These are phyloP conservation scores for Rotaria socialis DNA, from an alignment of 2,888 invertebrate genomes.

Conservation along the genomic window DNA sequence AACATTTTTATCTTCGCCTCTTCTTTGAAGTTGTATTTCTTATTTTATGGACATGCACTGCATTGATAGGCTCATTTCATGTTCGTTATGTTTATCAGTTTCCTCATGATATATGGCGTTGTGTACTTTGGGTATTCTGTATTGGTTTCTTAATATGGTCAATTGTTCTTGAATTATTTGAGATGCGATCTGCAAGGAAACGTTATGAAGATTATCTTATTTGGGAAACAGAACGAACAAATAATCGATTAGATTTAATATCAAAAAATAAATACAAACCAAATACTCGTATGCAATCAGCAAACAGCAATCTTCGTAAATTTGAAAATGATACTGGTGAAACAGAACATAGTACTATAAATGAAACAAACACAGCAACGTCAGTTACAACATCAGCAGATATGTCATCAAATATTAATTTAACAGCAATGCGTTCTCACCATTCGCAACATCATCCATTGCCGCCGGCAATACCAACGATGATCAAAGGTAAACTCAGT, in stretches of 20 bases:
- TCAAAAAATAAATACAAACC: background rate
- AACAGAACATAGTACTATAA: background rate
- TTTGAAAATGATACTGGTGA: background rate
- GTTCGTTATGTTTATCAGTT: slow-evolving; percentile 27
- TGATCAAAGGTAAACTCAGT: background rate
- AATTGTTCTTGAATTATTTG: background rate
- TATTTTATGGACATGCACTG: slow-evolving; percentile 8
- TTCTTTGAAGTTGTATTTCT: background rate
- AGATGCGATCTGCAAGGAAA: background rate
- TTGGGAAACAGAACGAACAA: slow-evolving; percentile 14
- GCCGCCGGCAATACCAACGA: background rate
- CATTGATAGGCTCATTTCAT: background rate
- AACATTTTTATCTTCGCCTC: slow-evolving; percentile 24
- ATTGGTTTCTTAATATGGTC: background rate
- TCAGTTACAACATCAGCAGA: background rate
- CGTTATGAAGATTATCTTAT: slow-evolving; percentile 36
- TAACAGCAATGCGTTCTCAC: background rate
- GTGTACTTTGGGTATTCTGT: background rate
- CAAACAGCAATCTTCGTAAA: background rate
- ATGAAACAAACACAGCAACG: background rate
- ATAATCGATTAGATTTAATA: slow-evolving; percentile 19
- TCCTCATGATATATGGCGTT: slow-evolving; percentile 17
- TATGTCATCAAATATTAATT: background rate
- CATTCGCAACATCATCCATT: slow-evolving; percentile 24
- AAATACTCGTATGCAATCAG: background rate